Evolutionary conservation across 1,140 invertebrate species (phyloP), one percentile per base, ranked within the genome.

Genomic region (Lysiphlebus fabarum): DNA sequence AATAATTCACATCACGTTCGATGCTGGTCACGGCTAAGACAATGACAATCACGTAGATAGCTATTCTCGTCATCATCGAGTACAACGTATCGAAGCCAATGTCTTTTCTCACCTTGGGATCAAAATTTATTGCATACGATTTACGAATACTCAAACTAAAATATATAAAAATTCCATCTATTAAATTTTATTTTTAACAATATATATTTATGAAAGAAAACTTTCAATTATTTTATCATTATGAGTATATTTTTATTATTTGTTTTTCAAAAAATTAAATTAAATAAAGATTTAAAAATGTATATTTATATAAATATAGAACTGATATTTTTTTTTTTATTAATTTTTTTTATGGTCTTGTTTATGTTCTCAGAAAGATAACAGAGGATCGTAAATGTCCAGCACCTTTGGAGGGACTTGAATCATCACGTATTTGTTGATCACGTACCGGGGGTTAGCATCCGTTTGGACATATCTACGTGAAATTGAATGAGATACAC

Each of bases 51-150:
- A 64, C 62, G 62, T 64, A 61, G 51, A 44, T 50, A 56, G 56
- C 62, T 64, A 64, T 61, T 64, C 62, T 59, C 60, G 60, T 64
- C 56, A 45, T 59, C 53, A 58, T 59, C 53, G 45, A 55, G 38
- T 55, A 48, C 49, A 40, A 51, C 51, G 51, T 61, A 64, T 58
- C 62, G 62, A 50, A 59, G 38, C 43, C 37, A 55, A 64, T 54
- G 53, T 51, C 34, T 55, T 51, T 49, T 60, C 58, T 60, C 58
- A 60, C 58, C 58, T 60, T 60, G 51, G 40, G 33, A 53, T 48
- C 44, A 55, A 26, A 60, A 60, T 60, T 60, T 60, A 60, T 59
- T 61, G 56, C 49, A 44, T 33, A 44, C 51, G 51, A 49, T 45
- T 38, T 26, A 38, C 41, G 50, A 54, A 54, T 53, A 62, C 34